Evolutionary conservation across 2,888 invertebrate genomes (phyloP).

Genomic region (Rhorus exstirpatorius): DNA sequence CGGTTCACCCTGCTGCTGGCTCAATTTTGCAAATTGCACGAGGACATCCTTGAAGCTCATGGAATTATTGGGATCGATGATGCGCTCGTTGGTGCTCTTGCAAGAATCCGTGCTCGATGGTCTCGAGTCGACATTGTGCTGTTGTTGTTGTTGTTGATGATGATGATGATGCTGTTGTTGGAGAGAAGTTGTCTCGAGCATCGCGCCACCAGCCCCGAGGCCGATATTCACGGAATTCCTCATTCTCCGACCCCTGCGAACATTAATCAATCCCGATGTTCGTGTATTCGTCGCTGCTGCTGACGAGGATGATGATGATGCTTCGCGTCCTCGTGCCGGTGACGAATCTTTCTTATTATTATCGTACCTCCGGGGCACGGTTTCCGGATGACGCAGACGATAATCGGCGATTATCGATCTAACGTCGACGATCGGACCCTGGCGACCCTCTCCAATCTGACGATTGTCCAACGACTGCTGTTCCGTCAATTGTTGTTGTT

Average conservation of each 20-base stretch:
- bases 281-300: conserved; percentile 37
- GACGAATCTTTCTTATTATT: conserved; percentile 58
- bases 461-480: conserved; percentile 87
- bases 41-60: conserved; percentile 92
- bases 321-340: conserved; percentile 38
- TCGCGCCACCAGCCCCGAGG: conserved; percentile 83
- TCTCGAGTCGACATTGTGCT: conserved; percentile 85
- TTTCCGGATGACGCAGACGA: conserved; percentile 91
- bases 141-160: conserved; percentile 1
- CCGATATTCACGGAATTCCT: conserved; percentile 84
- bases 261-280: conserved; percentile 67
- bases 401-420: conserved; percentile 94
- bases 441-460: conserved; percentile 89
- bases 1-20: conserved; percentile 86
- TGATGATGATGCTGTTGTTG: too few species aligned
- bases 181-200: conserved; percentile 82
- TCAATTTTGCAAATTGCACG: conserved; percentile 91
- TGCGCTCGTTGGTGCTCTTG: conserved; percentile 83
- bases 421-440: conserved; percentile 93
- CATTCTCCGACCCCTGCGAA: conserved; percentile 83
- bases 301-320: conserved; percentile 3
- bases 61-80: conserved; percentile 83
- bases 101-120: conserved; percentile 87
- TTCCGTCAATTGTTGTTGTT: conserved; percentile 73
- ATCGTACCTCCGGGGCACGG: conserved; percentile 88